Conservation (phyloP, 35 echinoderm and acorn worm species). For the Nesometra sesokonis region DNA sequence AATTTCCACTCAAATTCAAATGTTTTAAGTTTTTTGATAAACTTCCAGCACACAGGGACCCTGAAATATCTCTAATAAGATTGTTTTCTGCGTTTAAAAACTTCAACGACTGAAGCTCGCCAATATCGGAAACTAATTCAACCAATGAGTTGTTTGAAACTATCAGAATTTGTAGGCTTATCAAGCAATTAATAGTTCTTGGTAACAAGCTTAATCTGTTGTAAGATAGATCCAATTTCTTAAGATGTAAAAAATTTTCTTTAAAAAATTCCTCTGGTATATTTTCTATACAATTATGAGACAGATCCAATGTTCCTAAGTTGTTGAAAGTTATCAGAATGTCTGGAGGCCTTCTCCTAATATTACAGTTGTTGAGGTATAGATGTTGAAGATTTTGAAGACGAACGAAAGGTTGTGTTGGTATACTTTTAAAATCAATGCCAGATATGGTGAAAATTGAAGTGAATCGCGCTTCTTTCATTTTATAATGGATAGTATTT, state of each 20-base stretch:
- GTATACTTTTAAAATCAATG: background rate
- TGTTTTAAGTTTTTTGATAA: background rate
- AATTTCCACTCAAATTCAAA: background rate
- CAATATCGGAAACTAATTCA: background rate
- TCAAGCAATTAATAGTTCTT: background rate
- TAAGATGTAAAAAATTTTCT: background rate
- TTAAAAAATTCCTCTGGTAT: background rate
- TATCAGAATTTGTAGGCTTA: background rate
- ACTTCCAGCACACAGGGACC: background rate
- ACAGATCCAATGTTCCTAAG: background rate
- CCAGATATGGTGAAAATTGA: background rate
- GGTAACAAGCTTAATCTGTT: background rate
- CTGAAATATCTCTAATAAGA: background rate
- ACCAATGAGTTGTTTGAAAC: background rate
- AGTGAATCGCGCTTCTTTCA: background rate
- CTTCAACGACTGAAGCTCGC: background rate
- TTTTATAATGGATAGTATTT: background rate
- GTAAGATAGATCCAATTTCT: background rate
- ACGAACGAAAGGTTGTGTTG: background rate
- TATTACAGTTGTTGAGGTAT: background rate
- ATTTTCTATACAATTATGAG: background rate
- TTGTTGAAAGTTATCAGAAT: background rate
- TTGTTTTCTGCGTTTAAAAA: background rate
- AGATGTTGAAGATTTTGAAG: background rate
- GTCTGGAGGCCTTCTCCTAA: background rate